Percentiles rank a stretch among this genome's conserved stretches.
phyloP scores from a whole-genome alignment of 2,797 vertebrate species.

The Numenius phaeopus region DNA sequence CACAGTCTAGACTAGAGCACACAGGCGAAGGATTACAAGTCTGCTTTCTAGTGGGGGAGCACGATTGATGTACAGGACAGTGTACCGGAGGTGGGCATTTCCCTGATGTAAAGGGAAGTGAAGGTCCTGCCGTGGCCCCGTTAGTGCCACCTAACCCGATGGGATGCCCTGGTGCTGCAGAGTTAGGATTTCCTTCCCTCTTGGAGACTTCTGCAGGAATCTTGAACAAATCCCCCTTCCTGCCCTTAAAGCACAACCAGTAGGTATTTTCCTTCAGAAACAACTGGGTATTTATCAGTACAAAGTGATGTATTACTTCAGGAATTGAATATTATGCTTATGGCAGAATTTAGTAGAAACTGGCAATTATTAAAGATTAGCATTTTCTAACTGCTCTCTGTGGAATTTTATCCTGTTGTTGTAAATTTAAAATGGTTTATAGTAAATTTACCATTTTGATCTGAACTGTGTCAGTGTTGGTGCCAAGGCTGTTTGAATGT shows the following conservation, averaged over 20 bases:
- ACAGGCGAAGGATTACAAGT: fast-evolving
- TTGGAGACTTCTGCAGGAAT: not conserved
- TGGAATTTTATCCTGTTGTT: not conserved
- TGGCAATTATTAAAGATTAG: not conserved
- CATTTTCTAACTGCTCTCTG: not conserved
- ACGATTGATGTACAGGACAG: fast-evolving
- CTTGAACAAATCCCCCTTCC: not conserved
- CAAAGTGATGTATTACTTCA: not conserved
- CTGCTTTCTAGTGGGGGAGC: not conserved
- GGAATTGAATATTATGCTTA: not conserved
- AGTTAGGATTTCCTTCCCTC: not conserved
- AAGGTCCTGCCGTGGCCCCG: fast-evolving
- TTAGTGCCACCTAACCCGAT: fast-evolving
- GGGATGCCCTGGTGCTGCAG: not conserved
- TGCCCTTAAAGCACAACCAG: not conserved
- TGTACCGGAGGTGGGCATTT: not conserved
- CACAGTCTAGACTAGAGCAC: not conserved
- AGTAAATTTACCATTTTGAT: not conserved
- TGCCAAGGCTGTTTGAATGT: not conserved
- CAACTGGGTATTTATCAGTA: not conserved
- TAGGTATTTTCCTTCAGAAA: not conserved
- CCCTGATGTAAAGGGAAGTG: not conserved
- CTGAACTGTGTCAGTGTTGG: not conserved
- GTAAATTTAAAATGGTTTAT: not conserved
- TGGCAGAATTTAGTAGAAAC: not conserved